phyloP scores from a whole-genome alignment of 2,113 vertebrate species.

The Genyomyrus donnyi region DNA sequence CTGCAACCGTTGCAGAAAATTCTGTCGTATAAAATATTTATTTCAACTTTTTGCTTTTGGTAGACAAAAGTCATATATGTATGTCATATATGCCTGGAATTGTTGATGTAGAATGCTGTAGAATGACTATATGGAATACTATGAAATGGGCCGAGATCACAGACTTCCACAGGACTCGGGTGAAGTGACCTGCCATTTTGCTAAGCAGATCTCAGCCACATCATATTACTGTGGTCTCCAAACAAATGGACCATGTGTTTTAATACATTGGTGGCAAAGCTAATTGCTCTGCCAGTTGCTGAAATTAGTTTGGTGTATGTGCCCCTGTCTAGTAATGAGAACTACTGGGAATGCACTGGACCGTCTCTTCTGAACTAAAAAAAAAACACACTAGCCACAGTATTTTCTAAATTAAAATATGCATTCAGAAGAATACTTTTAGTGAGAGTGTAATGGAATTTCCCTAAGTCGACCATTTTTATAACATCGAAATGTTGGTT shows the following conservation, averaged over 20 bases:
- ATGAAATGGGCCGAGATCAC: background rate
- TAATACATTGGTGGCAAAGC: background rate
- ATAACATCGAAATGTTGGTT: background rate
- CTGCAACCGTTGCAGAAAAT: background rate
- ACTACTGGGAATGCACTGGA: background rate
- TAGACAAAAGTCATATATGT: background rate
- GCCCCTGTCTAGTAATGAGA: background rate
- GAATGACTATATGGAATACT: background rate
- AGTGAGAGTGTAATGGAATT: background rate
- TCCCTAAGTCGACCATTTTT: background rate
- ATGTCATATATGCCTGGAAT: background rate
- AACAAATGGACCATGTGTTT: background rate
- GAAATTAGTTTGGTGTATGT: background rate
- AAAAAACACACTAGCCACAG: background rate
- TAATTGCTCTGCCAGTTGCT: background rate
- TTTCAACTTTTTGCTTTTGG: background rate
- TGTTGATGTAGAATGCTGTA: background rate
- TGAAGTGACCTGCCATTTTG: background rate
- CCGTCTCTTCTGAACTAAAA: background rate
- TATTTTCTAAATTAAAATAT: background rate
- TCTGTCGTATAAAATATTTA: background rate
- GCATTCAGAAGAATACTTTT: background rate
- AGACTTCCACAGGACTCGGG: background rate
- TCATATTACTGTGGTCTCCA: background rate
- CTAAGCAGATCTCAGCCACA: background rate